Conservation (phyloP, 1,140 invertebrate species). For the Bombus ignitus region DNA sequence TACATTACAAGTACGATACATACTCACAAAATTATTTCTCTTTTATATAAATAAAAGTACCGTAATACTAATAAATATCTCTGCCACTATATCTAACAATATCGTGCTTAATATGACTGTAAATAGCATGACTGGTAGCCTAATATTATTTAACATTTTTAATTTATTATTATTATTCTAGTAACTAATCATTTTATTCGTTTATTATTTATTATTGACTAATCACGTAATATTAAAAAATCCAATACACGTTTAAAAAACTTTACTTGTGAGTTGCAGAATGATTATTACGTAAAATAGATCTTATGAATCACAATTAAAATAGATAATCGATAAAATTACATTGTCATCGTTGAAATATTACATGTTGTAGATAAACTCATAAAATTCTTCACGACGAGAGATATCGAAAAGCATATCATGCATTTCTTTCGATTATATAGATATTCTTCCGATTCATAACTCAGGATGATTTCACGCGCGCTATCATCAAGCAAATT, state of each 20-base stretch:
- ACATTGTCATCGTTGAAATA: not conserved
- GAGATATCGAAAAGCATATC: not conserved
- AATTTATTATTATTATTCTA: not conserved
- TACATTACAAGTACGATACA: not conserved
- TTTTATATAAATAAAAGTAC: not conserved
- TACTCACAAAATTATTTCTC: not conserved
- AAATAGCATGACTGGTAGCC: no score
- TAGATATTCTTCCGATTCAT: not conserved
- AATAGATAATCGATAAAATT: not conserved
- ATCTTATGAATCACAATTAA: not conserved
- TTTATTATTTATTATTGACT: not conserved
- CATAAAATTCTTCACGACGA: not conserved
- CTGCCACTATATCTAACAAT: no score
- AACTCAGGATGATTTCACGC: not conserved
- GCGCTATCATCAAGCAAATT: not conserved
- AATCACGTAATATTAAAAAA: not conserved
- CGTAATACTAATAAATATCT: not conserved
- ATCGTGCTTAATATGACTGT: not conserved
- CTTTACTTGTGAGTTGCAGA: no score
- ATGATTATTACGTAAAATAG: no score
- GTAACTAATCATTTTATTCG: not conserved
- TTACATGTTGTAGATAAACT: not conserved
- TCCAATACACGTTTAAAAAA: not conserved
- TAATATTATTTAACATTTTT: not conserved
- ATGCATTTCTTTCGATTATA: not conserved